Evolutionary conservation across 1,140 invertebrate species (phyloP).

Genomic region (Macrobrachium nipponense): DNA sequence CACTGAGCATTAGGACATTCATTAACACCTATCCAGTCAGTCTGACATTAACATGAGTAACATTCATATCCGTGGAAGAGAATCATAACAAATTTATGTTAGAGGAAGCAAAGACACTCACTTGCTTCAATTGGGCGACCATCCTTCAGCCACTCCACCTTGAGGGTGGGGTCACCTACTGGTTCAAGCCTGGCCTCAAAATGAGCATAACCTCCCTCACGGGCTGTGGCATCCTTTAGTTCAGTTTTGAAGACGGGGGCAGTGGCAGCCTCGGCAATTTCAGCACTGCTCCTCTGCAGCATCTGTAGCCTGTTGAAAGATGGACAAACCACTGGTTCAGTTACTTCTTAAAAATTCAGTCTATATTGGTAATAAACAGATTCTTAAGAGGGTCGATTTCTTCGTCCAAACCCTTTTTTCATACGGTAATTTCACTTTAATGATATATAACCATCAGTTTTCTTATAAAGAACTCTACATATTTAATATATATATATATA

Average conservation of each 20-base stretch:
- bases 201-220: constrained; percentile 94
- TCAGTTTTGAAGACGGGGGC: constrained; percentile 93
- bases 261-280: constrained; percentile 79
- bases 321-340: background rate
- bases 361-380: too few relatives aligned
- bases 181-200: constrained; percentile 96
- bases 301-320: constrained; percentile 75
- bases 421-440: too few relatives aligned
- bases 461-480: too few relatives aligned
- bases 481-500: too few relatives aligned
- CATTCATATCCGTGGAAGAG: too few relatives aligned
- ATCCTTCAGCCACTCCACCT: constrained; percentile 96
- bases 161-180: constrained; percentile 89
- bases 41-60: background rate
- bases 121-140: constrained; percentile 90
- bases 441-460: too few relatives aligned
- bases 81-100: too few relatives aligned
- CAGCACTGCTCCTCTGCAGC: constrained; percentile 81
- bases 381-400: too few relatives aligned
- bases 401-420: too few relatives aligned
- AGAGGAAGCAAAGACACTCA: constrained; percentile 66
- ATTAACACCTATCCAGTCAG: background rate
- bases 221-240: constrained; percentile 87
- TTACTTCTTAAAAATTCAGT: background rate
- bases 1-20: too few relatives aligned